Evolutionary conservation across 2,888 invertebrate genomes (phyloP).

Genomic region (Erynnis tages): DNA sequence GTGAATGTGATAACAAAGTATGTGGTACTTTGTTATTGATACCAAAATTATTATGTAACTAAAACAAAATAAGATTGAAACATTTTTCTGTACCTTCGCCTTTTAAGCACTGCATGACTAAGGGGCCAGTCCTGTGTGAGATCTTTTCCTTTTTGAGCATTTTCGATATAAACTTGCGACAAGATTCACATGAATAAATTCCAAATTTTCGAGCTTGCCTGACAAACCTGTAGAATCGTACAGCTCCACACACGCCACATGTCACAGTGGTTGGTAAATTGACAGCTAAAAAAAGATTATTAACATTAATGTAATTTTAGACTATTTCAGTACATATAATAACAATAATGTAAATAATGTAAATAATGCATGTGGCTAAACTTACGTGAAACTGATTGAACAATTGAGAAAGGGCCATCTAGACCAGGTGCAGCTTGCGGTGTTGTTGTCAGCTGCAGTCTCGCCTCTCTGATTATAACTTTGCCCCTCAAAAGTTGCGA

Average conservation of each 20-base stretch:
- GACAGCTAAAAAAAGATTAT: constrained; percentile 57
- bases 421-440: constrained; percentile 67
- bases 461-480: constrained; percentile 86
- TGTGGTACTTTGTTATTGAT: no score
- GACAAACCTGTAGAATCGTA: constrained; percentile 88
- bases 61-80: constrained; percentile 15
- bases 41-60: not conserved
- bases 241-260: constrained; percentile 90
- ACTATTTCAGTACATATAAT: no score
- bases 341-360: no score
- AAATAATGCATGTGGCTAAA: no score
- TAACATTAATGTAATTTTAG: not conserved
- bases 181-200: constrained; percentile 91
- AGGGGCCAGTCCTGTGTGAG: constrained; percentile 69
- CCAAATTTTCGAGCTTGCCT: constrained; percentile 92
- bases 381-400: constrained; percentile 67
- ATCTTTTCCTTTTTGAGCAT: constrained; percentile 86
- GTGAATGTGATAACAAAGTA: no score
- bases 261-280: constrained; percentile 85
- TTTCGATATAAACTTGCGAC: constrained; percentile 92
- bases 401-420: constrained; percentile 86
- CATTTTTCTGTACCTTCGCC: constrained; percentile 81
- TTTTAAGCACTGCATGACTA: constrained; percentile 84
- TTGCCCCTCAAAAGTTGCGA: constrained; percentile 83
- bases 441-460: constrained; percentile 82